Evolutionary conservation across 2,888 invertebrate genomes (phyloP).

Genomic region (Creontiades dilutus): DNA sequence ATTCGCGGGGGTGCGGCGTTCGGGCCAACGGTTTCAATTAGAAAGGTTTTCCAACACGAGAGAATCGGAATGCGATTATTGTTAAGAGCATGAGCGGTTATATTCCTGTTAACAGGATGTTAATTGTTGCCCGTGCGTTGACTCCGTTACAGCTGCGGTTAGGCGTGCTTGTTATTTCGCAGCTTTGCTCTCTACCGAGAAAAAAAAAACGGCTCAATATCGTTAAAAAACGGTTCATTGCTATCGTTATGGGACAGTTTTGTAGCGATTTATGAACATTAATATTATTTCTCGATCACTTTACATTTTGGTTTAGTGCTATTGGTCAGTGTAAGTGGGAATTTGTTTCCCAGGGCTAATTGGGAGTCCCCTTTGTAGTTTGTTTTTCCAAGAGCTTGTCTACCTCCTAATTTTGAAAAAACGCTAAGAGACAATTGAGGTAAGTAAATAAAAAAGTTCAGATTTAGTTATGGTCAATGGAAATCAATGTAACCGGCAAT

Average conservation of each 20-base stretch:
- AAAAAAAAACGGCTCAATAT: neutral
- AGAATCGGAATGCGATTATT: constrained; percentile 27
- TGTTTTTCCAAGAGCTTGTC: too few species aligned
- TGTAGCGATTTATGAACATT: neutral
- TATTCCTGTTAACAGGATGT: neutral
- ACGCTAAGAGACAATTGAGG: too few species aligned
- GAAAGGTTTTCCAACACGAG: constrained; percentile 12
- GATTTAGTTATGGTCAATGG: too few species aligned
- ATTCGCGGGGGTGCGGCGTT: neutral
- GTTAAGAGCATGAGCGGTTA: constrained; percentile 20
- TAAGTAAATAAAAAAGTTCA: too few species aligned
- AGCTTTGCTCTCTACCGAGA: neutral
- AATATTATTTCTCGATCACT: neutral
- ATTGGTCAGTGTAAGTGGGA: too few species aligned
- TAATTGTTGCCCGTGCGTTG: constrained; percentile 19
- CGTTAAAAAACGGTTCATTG: neutral
- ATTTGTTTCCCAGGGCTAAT: too few species aligned
- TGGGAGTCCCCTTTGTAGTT: too few species aligned
- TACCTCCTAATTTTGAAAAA: too few species aligned
- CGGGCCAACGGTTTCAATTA: constrained; percentile 24
- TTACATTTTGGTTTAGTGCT: neutral
- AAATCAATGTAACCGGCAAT: too few species aligned
- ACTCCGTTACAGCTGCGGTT: neutral
- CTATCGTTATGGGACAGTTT: neutral
- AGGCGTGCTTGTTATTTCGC: neutral